A percentile compares a stretch with the other conserved stretches of the same genome.
phyloP scores from a whole-genome alignment of 2,113 vertebrate genomes.

The Oreochromis aureus region DNA sequence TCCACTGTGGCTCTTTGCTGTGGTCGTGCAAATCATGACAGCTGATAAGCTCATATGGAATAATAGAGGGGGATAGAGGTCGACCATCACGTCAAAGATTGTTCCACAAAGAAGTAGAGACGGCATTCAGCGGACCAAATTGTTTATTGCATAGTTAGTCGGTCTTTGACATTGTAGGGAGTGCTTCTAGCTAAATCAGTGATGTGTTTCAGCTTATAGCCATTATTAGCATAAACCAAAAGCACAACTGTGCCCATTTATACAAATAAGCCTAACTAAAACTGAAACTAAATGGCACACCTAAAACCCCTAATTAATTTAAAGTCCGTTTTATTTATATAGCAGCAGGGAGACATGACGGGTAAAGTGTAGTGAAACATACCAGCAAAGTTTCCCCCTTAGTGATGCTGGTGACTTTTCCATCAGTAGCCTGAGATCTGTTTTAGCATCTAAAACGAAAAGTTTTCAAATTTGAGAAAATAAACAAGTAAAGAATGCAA shows the following conservation, averaged over 20 bases:
- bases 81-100: rapidly evolving
- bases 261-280: not conserved
- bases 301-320: not conserved
- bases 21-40: not conserved
- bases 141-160: not conserved
- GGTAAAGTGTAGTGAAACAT: rapidly evolving
- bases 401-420: not conserved
- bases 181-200: not conserved
- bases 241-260: not conserved
- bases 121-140: not conserved
- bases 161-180: not conserved
- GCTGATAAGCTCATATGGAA: not conserved
- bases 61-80: rapidly evolving
- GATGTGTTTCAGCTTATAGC: not conserved
- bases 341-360: not conserved
- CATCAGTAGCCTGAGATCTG: not conserved
- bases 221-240: not conserved
- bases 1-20: not conserved
- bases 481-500: not conserved
- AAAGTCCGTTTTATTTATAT: rapidly evolving
- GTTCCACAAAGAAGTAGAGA: not conserved
- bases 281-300: rapidly evolving
- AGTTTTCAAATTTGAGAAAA: not conserved
- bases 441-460: not conserved
- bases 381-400: not conserved